Evolutionary conservation across 92 coral and sea anemone genomes (phyloP).

Genomic region (Zoanthus sociatus): DNA sequence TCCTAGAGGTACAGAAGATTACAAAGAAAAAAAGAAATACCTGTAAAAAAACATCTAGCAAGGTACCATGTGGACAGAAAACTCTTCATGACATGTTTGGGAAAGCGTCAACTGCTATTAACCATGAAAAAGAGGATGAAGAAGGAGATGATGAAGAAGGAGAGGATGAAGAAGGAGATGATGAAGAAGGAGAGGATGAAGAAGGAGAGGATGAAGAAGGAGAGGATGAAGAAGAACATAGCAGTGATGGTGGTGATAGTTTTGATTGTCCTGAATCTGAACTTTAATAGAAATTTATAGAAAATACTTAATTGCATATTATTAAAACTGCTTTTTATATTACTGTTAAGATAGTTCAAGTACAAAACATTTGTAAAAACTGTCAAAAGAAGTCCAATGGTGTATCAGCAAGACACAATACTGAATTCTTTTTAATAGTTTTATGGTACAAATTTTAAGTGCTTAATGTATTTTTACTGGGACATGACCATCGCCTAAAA

Average conservation of each 20-base stretch:
- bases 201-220: slow-evolving; percentile 14
- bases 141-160: slow-evolving; percentile 32
- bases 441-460: not conserved
- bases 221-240: slow-evolving; percentile 35
- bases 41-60: slow-evolving; percentile 25
- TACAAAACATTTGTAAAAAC: slow-evolving; percentile 21
- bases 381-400: slow-evolving; percentile 5
- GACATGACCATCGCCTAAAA: no score
- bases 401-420: slow-evolving; percentile 1
- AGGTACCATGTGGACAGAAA: slow-evolving; percentile 31
- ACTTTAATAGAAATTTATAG: slow-evolving; percentile 9
- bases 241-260: slow-evolving; percentile 39
- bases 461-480: not conserved
- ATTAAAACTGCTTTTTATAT: slow-evolving; percentile 1
- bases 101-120: slow-evolving; percentile 34
- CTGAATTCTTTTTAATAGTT: not conserved
- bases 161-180: slow-evolving; percentile 11
- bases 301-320: not conserved
- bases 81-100: slow-evolving; percentile 35
- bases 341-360: slow-evolving; percentile 15
- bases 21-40: slow-evolving; percentile 38
- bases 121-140: slow-evolving; percentile 42
- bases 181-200: slow-evolving; percentile 29
- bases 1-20: slow-evolving; percentile 41
- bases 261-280: slow-evolving; percentile 39